Percentiles rank a stretch among this genome's conserved stretches.
These are phyloP conservation scores for Labeo calbasu DNA, from an alignment of 2,797 vertebrate genomes.

Conservation along the genomic window DNA sequence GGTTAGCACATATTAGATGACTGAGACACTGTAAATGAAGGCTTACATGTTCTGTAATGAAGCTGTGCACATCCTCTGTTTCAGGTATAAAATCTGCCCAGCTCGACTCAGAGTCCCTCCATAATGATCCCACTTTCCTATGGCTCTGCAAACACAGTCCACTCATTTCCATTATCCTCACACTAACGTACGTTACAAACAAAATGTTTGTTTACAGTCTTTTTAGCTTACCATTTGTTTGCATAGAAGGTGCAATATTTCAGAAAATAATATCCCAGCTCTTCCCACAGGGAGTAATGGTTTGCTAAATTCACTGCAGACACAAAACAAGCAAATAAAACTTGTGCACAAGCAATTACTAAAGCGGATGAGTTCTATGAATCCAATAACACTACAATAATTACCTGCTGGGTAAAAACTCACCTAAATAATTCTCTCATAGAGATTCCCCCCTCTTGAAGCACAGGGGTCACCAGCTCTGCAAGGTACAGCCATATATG, in stretches of 20 bases:
- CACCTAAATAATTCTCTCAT: slow-evolving; percentile 96
- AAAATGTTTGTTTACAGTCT: neutral
- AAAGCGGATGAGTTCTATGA: neutral
- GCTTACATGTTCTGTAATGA: slow-evolving; percentile 89
- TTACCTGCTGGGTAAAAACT: slow-evolving; percentile 49
- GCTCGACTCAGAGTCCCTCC: slow-evolving; percentile 90
- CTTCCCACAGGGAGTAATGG: slow-evolving; percentile 97
- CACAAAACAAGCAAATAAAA: slow-evolving; percentile 58
- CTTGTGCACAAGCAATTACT: slow-evolving; percentile 9
- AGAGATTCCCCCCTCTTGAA: slow-evolving; percentile 95
- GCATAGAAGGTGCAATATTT: slow-evolving; percentile 99
- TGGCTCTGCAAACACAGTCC: slow-evolving; percentile 85
- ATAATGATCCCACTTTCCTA: slow-evolving; percentile 94
- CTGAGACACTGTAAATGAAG: neutral
- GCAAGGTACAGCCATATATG: slow-evolving; percentile 98
- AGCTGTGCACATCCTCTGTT: slow-evolving; percentile 89
- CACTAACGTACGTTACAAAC: neutral
- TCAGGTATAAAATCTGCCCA: slow-evolving; percentile 91
- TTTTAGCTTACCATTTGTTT: slow-evolving; percentile 93
- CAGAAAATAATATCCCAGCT: slow-evolving; percentile 94
- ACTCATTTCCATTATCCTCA: neutral
- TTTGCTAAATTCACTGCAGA: slow-evolving; percentile 96
- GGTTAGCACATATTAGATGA: too few relatives aligned
- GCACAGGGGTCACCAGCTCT: slow-evolving; percentile 92
- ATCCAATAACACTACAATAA: neutral